Evolutionary conservation across 1,140 invertebrate genomes (phyloP).

Genomic region (Chrysoperla carnea): DNA sequence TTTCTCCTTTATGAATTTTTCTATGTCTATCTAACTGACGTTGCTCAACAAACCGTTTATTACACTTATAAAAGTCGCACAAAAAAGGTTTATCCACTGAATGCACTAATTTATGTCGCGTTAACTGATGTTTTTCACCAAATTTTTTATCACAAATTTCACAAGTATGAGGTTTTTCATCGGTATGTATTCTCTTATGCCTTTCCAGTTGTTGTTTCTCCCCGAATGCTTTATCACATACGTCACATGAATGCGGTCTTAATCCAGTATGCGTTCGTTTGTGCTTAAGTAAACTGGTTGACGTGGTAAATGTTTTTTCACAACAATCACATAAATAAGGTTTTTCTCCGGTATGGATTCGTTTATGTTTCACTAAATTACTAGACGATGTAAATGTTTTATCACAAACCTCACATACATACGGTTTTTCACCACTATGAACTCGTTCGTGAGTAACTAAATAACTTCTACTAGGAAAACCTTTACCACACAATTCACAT

Average conservation of each 20-base stretch:
- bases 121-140: too few relatives aligned
- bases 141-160: too few relatives aligned
- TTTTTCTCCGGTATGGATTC: constrained; percentile 7
- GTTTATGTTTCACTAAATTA: background rate
- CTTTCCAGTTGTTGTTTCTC: constrained; percentile 9
- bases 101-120: constrained; percentile 2
- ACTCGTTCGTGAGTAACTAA: constrained; percentile 10
- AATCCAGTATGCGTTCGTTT: constrained; percentile 25
- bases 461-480: constrained; percentile 10
- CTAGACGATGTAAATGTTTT: background rate
- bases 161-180: too few relatives aligned
- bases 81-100: constrained; percentile 14
- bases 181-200: constrained; percentile 6
- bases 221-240: constrained; percentile 11
- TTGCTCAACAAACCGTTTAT: constrained; percentile 15
- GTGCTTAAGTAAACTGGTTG: constrained; percentile 15
- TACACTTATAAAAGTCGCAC: constrained; percentile 10
- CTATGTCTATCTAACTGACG: constrained; percentile 12
- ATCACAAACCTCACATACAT: too few relatives aligned
- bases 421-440: constrained; percentile 6
- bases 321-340: constrained; percentile 11
- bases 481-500: constrained; percentile 11
- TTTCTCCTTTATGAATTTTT: constrained; percentile 6
- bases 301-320: constrained; percentile 10
- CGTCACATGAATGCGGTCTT: constrained; percentile 12